A percentile compares a stretch with the other conserved stretches of the same genome.
Conservation (phyloP, 1,140 invertebrate genomes). For the Camponotus pennsylvanicus region DNA sequence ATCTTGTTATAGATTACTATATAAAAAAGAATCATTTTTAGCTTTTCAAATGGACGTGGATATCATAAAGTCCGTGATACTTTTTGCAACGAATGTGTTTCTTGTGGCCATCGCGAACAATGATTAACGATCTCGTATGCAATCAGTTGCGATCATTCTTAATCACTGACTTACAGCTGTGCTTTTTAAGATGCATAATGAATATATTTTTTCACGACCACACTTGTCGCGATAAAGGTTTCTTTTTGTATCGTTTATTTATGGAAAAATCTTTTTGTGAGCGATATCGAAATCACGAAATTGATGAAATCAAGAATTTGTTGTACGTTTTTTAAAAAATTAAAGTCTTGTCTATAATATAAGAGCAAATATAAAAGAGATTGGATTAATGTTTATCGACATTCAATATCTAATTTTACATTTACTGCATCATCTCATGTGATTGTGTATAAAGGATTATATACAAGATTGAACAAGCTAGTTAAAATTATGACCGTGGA, state of each 20-base stretch:
- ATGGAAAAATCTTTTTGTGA: too few relatives aligned
- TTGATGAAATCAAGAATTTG: background rate
- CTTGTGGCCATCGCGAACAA: background rate
- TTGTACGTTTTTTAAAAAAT: background rate
- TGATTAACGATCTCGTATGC: conserved; percentile 25
- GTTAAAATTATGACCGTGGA: background rate
- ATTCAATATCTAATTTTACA: background rate
- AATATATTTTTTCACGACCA: background rate
- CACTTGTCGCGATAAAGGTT: background rate
- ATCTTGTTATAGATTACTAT: background rate
- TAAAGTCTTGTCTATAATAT: too few relatives aligned
- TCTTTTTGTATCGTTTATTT: background rate
- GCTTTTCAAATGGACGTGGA: background rate
- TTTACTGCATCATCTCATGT: background rate
- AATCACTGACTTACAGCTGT: background rate
- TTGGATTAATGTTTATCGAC: background rate
- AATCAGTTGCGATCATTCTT: conserved; percentile 32
- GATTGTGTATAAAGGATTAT: background rate
- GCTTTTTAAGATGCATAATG: background rate
- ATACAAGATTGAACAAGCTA: too few relatives aligned
- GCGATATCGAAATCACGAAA: background rate
- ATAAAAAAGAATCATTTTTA: background rate
- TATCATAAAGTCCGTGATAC: conserved; percentile 12
- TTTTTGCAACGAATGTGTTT: conserved; percentile 29
- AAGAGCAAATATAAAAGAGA: too few relatives aligned